These are phyloP conservation scores for Tragelaphus scriptus DNA, from an alignment of 2,113 vertebrate genomes.

Conservation along the genomic window DNA sequence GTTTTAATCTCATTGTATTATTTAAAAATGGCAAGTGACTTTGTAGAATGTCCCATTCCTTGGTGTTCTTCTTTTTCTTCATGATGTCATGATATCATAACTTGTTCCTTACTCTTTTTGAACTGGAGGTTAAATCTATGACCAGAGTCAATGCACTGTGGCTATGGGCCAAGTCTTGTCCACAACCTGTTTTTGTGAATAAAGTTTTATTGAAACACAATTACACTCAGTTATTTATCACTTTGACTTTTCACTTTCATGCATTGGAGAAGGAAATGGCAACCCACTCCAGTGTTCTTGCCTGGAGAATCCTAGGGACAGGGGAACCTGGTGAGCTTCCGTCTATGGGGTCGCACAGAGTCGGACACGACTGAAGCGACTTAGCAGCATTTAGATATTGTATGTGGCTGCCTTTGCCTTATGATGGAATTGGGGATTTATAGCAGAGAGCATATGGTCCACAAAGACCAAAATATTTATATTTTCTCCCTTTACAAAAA, in stretches of 20 bases:
- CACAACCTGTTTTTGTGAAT: background rate
- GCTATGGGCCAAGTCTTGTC: background rate
- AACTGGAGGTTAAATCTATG: background rate
- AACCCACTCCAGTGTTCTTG: too few species aligned
- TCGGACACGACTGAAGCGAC: too few species aligned
- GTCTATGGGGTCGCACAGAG: too few species aligned
- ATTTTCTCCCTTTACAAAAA: background rate
- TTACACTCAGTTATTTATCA: background rate
- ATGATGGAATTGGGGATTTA: background rate
- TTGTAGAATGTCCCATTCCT: background rate
- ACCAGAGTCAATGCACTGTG: fast-evolving
- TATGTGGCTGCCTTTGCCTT: background rate
- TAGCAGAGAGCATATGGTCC: background rate
- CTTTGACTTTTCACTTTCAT: too few species aligned
- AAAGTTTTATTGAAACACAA: background rate
- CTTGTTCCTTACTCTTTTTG: background rate
- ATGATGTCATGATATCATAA: too few species aligned
- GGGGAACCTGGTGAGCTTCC: too few species aligned
- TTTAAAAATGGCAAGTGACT: background rate
- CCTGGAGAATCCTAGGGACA: too few species aligned
- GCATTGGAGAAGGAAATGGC: too few species aligned
- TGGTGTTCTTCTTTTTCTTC: background rate
- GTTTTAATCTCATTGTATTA: background rate
- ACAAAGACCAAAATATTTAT: background rate
- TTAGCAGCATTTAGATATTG: too few species aligned